A percentile compares a stretch with the other conserved stretches of the same genome.
phyloP scores from a whole-genome alignment of 2,113 vertebrate species.

The Zapus hudsonius region DNA sequence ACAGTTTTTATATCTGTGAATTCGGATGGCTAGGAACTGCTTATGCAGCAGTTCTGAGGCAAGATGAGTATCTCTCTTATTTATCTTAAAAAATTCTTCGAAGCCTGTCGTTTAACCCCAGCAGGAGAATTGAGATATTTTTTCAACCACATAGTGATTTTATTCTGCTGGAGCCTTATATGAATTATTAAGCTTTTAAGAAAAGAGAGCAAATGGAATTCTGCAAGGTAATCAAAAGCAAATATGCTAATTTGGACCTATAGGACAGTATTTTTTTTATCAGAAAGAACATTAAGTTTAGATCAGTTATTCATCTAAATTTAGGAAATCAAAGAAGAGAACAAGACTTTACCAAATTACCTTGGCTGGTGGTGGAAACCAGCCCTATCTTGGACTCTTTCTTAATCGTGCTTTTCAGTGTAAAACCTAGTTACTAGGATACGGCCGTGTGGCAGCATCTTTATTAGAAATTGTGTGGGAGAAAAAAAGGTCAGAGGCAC shows the following conservation, averaged over 20 bases:
- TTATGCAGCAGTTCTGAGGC: conserved; percentile 42
- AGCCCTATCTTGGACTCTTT: conserved; percentile 57
- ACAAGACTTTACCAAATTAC: conserved; percentile 53
- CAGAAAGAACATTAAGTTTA: conserved; percentile 60
- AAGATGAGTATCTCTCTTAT: conserved; percentile 59
- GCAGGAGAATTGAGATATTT: conserved; percentile 12
- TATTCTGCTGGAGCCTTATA: conserved; percentile 53
- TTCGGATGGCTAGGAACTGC: conserved; percentile 2
- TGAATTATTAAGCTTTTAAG: conserved; percentile 70
- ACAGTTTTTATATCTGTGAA: not conserved
- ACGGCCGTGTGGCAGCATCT: conserved; percentile 61
- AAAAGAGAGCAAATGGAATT: conserved; percentile 70
- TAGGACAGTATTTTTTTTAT: conserved; percentile 67
- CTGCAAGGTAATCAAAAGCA: conserved; percentile 75
- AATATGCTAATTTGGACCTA: conserved; percentile 68
- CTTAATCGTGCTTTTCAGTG: conserved; percentile 67
- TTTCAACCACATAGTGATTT: conserved; percentile 57
- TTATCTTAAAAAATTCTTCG: conserved; percentile 70
- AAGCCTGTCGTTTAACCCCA: conserved; percentile 67
- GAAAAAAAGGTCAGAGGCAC: conserved; percentile 73
- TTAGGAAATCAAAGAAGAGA: conserved; percentile 32
- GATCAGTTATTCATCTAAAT: conserved; percentile 70
- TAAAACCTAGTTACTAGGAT: conserved; percentile 76
- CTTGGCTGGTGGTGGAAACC: conserved; percentile 50
- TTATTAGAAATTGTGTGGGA: conserved; percentile 75